Percentiles rank a stretch among this genome's conserved stretches.
Conservation (phyloP, 1,140 invertebrate species). For the Drosophila ohnishii region DNA sequence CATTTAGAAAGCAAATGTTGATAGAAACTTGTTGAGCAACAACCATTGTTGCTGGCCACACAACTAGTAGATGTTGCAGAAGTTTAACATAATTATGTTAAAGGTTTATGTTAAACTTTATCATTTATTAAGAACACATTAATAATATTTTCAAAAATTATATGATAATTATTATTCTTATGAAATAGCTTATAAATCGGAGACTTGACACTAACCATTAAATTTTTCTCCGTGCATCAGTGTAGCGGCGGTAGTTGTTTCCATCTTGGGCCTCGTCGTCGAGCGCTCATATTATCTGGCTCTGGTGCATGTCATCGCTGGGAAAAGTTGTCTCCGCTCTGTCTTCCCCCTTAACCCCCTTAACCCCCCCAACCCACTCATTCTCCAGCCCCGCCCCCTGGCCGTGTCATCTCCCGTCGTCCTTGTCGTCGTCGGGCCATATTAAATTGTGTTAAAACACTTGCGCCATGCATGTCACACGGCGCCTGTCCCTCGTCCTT, state of each 20-base stretch:
- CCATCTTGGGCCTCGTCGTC: slow-evolving; percentile 37
- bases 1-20: too few relatives aligned
- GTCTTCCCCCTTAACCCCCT: slow-evolving; percentile 26
- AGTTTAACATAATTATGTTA: too few relatives aligned
- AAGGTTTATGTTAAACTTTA: too few relatives aligned
- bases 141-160: too few relatives aligned
- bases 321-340: slow-evolving; percentile 59
- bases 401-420: slow-evolving; percentile 44
- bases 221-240: neutral
- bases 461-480: slow-evolving; percentile 68
- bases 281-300: slow-evolving; percentile 61
- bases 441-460: slow-evolving; percentile 80
- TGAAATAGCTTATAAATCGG: too few relatives aligned
- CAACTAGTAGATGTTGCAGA: too few relatives aligned
- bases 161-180: too few relatives aligned
- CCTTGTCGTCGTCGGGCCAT: slow-evolving; percentile 65
- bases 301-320: slow-evolving; percentile 67
- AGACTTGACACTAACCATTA: neutral
- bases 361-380: neutral
- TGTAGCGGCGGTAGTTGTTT: neutral
- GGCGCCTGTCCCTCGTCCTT: slow-evolving; percentile 21
- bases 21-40: too few relatives aligned
- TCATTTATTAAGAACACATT: too few relatives aligned
- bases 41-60: too few relatives aligned
- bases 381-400: neutral